Conservation (phyloP, 2,888 invertebrate species). For the Heliconius ismenius region DNA sequence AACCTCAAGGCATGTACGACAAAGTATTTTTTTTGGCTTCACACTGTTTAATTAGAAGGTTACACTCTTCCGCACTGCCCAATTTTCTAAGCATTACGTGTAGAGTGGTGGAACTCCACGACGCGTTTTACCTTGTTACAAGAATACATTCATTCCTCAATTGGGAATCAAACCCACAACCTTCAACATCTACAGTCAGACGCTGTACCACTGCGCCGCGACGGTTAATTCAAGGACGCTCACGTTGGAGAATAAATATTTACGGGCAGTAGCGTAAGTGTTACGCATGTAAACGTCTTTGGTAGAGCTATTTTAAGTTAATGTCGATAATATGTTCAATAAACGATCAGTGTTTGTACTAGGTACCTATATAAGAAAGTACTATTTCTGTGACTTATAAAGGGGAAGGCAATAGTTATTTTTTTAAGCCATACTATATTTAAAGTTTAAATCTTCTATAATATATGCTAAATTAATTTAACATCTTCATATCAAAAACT, state of each 20-base stretch:
- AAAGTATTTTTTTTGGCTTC: neutral
- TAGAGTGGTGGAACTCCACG: neutral
- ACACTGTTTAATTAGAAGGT: no score
- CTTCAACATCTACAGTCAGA: neutral
- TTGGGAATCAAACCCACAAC: neutral
- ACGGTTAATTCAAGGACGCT: neutral
- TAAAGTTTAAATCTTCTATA: neutral
- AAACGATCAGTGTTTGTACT: neutral
- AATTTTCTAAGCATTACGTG: no score
- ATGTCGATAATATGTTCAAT: neutral
- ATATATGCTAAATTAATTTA: neutral
- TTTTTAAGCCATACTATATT: neutral
- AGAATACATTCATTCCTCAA: neutral
- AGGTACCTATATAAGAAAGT: no score
- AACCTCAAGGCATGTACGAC: neutral
- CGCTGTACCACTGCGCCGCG: no score
- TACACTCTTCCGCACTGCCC: no score
- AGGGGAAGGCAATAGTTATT: neutral
- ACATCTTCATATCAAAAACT: neutral
- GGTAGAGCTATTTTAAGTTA: neutral
- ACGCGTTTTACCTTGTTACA: neutral
- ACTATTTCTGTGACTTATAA: neutral
- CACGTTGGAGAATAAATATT: conserved; percentile 54
- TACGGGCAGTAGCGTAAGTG: conserved; percentile 54
- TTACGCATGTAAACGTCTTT: conserved; percentile 47